These are phyloP conservation scores for Brachypteracias leptosomus DNA, from an alignment of 2,113 vertebrate species.

Conservation along the genomic window DNA sequence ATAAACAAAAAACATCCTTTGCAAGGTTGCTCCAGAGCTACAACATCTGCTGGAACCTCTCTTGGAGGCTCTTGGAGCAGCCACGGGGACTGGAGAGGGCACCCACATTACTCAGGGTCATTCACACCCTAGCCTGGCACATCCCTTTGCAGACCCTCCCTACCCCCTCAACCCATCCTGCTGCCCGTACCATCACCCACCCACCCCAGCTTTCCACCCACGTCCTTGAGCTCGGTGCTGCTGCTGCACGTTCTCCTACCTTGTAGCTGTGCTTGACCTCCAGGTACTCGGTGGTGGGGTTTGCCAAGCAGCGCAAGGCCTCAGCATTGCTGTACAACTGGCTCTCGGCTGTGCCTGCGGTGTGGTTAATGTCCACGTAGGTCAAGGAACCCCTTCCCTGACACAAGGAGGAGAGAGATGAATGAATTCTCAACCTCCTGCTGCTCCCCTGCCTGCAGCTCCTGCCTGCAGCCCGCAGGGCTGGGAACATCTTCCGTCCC, in stretches of 20 bases:
- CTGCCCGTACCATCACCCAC: rapidly evolving
- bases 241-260: neutral
- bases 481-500: neutral
- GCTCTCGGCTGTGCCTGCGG: rapidly evolving
- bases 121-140: too few species aligned
- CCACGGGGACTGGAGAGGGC: rapidly evolving
- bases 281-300: rapidly evolving
- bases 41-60: neutral
- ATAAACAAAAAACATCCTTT: neutral
- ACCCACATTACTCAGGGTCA: neutral
- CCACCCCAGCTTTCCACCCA: neutral
- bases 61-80: neutral
- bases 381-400: neutral
- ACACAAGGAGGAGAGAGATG: rapidly evolving
- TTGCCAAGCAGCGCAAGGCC: rapidly evolving
- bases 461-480: neutral
- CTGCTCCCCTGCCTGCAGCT: neutral
- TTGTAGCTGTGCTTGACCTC: neutral
- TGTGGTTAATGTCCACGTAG: rapidly evolving
- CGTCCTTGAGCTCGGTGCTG: rapidly evolving
- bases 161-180: neutral
- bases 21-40: neutral
- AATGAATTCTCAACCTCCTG: neutral
- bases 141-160: neutral
- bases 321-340: neutral